A percentile compares a stretch with the other conserved stretches of the same genome.
phyloP scores from a whole-genome alignment of 2,888 invertebrate genomes.

The Mimachlamys varia region DNA sequence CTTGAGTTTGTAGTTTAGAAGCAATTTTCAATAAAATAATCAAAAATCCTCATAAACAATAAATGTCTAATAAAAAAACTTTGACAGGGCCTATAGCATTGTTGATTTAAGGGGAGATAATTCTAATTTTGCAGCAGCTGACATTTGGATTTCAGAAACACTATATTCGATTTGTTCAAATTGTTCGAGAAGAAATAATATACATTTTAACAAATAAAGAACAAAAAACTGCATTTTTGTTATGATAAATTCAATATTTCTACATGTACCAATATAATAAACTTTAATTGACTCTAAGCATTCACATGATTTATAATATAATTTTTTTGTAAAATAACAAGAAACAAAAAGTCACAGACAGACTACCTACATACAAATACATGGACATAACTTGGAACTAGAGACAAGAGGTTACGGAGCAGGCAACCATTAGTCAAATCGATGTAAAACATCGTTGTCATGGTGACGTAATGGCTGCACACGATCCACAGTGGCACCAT shows the following conservation, averaged over 20 bases:
- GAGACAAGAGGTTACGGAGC: background rate
- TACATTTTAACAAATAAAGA: background rate
- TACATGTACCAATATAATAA: background rate
- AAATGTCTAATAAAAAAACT: too few species aligned
- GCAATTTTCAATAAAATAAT: background rate
- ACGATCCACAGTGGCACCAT: background rate
- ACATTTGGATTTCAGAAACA: background rate
- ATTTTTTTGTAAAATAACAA: slow-evolving; percentile 7
- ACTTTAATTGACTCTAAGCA: background rate
- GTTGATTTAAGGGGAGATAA: background rate
- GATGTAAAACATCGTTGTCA: background rate
- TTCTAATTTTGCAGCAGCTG: background rate
- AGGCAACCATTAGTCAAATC: background rate
- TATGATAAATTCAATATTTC: background rate
- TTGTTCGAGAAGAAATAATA: background rate
- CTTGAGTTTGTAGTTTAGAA: background rate
- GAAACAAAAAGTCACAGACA: slow-evolving; percentile 1
- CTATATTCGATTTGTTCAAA: background rate
- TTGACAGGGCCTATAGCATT: too few species aligned
- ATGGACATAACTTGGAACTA: background rate
- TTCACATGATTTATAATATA: slow-evolving; percentile 23
- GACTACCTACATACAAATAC: background rate
- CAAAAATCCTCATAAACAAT: background rate
- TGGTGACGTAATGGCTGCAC: background rate
- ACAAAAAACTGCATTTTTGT: background rate